Percentiles rank a stretch among this genome's conserved stretches.
Evolutionary conservation across 2,888 invertebrate species (phyloP).

Genomic region (Ormyrus nitidulus): DNA sequence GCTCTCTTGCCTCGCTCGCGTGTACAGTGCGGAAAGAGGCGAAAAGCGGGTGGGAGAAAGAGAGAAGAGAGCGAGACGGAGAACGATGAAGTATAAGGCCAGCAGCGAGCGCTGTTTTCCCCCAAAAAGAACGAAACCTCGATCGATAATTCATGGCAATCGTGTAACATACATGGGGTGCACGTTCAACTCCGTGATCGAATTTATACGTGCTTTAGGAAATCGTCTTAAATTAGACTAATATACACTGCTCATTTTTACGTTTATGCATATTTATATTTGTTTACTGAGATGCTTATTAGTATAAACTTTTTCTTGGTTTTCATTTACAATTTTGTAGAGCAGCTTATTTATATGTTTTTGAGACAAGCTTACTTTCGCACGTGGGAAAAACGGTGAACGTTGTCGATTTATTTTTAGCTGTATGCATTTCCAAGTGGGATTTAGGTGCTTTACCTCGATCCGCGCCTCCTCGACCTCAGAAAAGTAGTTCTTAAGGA

Average conservation of each 20-base stretch:
- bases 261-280: too few species aligned
- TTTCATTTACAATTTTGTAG: too few species aligned
- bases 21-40: conserved; percentile 1
- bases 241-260: too few species aligned
- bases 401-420: conserved; percentile 46
- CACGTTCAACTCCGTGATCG: conserved; percentile 10
- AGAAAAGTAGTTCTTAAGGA: conserved; percentile 33
- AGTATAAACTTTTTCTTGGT: too few species aligned
- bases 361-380: not conserved
- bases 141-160: conserved; percentile 51
- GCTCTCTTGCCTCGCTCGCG: not conserved
- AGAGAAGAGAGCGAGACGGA: conserved; percentile 6
- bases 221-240: not conserved
- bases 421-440: not conserved
- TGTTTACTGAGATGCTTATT: too few species aligned
- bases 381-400: not conserved
- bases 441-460: conserved; percentile 12
- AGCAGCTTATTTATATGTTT: too few species aligned
- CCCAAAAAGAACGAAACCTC: conserved; percentile 35
- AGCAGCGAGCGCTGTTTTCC: conserved; percentile 23
- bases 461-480: not conserved
- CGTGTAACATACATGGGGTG: not conserved
- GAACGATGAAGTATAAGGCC: conserved; percentile 28
- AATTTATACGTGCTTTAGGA: conserved; percentile 26
- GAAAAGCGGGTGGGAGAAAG: not conserved